Conservation (phyloP, 2,888 invertebrate genomes). For the Mystacides longicornis region DNA sequence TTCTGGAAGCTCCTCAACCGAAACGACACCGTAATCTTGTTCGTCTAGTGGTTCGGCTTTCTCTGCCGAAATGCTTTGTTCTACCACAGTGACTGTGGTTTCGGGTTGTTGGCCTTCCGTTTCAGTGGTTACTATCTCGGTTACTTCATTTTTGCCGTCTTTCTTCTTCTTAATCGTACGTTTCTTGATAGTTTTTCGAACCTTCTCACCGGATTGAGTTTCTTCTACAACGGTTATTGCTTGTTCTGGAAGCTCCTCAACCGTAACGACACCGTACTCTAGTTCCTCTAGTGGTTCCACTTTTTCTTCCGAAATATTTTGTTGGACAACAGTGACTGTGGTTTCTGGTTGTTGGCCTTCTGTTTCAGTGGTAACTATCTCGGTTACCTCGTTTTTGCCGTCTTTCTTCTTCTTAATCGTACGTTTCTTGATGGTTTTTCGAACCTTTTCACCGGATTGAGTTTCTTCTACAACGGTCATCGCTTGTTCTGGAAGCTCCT, state of each 20-base stretch:
- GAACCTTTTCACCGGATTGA: slow-evolving; percentile 33
- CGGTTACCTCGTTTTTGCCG: slow-evolving; percentile 33
- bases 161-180: slow-evolving; percentile 30
- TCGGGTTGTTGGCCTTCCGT: not conserved
- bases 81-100: slow-evolving; percentile 22
- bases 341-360: slow-evolving; percentile 5
- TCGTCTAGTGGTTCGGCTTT: slow-evolving; percentile 28
- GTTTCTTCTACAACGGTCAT: slow-evolving; percentile 29
- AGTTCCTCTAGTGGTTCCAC: not conserved
- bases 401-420: slow-evolving; percentile 34
- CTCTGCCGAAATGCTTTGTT: too few species aligned
- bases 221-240: slow-evolving; percentile 23
- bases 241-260: slow-evolving; percentile 23
- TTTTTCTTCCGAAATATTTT: slow-evolving; percentile 30
- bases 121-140: not conserved
- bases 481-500: slow-evolving; percentile 28
- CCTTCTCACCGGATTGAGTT: too few species aligned
- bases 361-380: slow-evolving; percentile 32
- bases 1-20: slow-evolving; percentile 36
- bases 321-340: slow-evolving; percentile 27
- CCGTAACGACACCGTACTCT: slow-evolving; percentile 29
- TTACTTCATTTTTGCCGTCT: slow-evolving; percentile 11
- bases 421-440: slow-evolving; percentile 31
- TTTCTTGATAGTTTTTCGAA: slow-evolving; percentile 24
- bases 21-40: slow-evolving; percentile 15